Percentiles rank a stretch among this genome's conserved stretches.
Evolutionary conservation across 2,888 invertebrate species (phyloP).

Genomic region (Coelogynopora nodosa): DNA sequence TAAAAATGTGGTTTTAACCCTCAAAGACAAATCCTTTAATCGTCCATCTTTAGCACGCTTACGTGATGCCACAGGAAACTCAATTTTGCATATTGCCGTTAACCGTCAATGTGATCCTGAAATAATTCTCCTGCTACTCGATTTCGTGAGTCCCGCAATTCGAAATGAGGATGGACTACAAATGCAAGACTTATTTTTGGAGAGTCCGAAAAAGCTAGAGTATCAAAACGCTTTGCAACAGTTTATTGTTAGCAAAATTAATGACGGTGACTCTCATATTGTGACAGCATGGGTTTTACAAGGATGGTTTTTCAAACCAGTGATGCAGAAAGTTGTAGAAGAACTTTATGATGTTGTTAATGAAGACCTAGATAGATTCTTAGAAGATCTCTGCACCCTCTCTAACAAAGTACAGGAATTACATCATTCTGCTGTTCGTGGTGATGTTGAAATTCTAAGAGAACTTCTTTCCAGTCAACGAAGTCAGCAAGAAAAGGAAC

Average conservation of each 20-base stretch:
- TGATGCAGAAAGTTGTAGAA: neutral
- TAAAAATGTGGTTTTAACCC: neutral
- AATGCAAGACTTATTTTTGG: neutral
- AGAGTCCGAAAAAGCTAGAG: neutral
- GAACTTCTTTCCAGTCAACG: neutral
- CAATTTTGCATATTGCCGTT: neutral
- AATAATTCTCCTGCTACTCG: neutral
- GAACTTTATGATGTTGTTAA: slow-evolving; percentile 9
- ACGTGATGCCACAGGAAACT: slow-evolving; percentile 8
- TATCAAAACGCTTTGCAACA: neutral
- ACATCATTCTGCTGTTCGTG: neutral
- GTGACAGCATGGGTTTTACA: neutral
- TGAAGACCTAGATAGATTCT: neutral
- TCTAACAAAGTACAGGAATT: neutral
- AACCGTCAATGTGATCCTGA: neutral
- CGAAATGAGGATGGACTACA: slow-evolving; percentile 13
- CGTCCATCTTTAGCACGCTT: neutral
- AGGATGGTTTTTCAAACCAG: neutral
- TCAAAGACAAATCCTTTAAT: neutral
- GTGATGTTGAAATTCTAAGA: neutral
- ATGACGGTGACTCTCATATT: neutral
- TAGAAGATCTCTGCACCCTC: neutral
- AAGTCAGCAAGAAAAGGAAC: neutral
- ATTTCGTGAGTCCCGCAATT: neutral
- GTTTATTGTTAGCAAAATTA: neutral